A percentile compares a stretch with the other conserved stretches of the same genome.
These are phyloP conservation scores for Polydesmus complanatus DNA, from an alignment of 2,888 invertebrate species.

Conservation along the genomic window DNA sequence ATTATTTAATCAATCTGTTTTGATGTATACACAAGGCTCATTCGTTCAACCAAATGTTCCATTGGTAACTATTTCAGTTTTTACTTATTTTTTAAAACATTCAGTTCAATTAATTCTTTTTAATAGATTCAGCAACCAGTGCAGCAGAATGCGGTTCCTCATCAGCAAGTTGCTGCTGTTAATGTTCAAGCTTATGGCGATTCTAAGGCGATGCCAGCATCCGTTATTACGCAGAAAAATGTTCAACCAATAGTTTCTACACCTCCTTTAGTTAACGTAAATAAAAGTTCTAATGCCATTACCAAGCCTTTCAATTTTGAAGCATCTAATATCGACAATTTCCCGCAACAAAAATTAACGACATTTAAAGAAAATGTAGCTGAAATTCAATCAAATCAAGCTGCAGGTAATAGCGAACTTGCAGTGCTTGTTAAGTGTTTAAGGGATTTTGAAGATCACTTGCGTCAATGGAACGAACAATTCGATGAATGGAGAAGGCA, in stretches of 20 bases:
- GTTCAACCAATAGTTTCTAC: background rate
- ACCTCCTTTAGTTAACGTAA: background rate
- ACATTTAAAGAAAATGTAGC: too few species aligned
- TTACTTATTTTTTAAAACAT: background rate
- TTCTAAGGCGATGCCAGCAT: constrained; percentile 2
- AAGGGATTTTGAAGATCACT: constrained; percentile 73
- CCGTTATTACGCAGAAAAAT: too few species aligned
- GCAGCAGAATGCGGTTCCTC: background rate
- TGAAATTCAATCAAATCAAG: too few species aligned
- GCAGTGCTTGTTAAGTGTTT: constrained; percentile 47
- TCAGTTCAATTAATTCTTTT: too few species aligned
- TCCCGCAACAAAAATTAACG: too few species aligned
- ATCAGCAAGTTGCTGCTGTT: background rate
- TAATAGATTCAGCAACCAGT: background rate
- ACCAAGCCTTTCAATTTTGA: too few species aligned
- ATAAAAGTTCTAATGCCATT: too few species aligned
- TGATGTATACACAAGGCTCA: background rate
- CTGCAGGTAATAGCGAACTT: too few species aligned
- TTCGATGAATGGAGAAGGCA: constrained; percentile 82
- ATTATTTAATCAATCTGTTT: background rate
- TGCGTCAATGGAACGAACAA: constrained; percentile 80
- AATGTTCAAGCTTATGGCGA: background rate
- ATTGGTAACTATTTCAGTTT: background rate
- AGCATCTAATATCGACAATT: too few species aligned
- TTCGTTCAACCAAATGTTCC: background rate